Evolutionary conservation across 2,888 invertebrate genomes (phyloP), one percentile per base, ranked within the genome.

Genomic region (Drosophila mulleri): DNA sequence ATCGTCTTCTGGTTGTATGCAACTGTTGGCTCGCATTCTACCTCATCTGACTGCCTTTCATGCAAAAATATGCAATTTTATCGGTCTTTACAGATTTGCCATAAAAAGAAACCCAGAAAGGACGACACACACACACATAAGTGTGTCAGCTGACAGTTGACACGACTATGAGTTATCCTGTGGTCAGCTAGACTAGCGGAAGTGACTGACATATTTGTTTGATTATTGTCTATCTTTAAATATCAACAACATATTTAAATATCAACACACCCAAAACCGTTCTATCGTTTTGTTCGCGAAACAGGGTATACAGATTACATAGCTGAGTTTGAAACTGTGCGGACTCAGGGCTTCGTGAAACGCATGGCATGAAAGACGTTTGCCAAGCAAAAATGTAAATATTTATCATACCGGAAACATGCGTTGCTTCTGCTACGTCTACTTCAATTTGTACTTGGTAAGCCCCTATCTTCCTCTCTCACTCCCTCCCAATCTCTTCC

Each of bases 1-100:
- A 5, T 26, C 39, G 64, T 68, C 59, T 71, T 58, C 32, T n/a
- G 16, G 23, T 2, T 50, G 48, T 45, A 23, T 45, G 47, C 59
- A 39, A 35, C 57, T 58, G 44, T 23, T 39, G 59, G 47, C 29
- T 60, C 32, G 35, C 50, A 20, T 59, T 48, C 68, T 60, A 65
- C 29, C 52, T 66, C 76, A 60, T 45, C 62, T 60, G 59, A 16
- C 52, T 57, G 57, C 67, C 63, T 63, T 76, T 75, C 75, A 90
- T 80, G 77, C 89, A 72, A 80, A 83, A 82, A 88, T 89, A 90
- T 90, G 89, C 85, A 90, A 88, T 88, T 88, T 88, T 90, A 88
- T 88, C 89, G 89, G 85, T 89, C 87, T 80, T 90, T 89, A 90
- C 89, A 89, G 88, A 89, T 87, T 89, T 72, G 35, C 67, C 66